phyloP scores from a whole-genome alignment of 2,113 vertebrate species.

The Menidia beryllina region DNA sequence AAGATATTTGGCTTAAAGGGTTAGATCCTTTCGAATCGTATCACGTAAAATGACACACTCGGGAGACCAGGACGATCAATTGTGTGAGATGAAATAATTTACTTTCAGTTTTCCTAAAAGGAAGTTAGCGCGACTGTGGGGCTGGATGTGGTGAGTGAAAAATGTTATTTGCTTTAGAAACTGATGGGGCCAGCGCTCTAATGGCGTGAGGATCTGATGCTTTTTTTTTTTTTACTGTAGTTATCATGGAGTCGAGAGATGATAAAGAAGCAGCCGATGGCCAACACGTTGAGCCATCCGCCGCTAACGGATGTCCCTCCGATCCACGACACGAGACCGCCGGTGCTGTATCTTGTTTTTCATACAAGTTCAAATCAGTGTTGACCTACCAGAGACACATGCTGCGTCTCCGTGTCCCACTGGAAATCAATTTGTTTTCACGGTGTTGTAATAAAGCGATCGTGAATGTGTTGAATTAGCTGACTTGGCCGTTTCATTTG shows the following conservation, averaged over 20 bases:
- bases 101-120: slow-evolving; percentile 77
- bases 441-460: background rate
- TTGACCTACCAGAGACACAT: background rate
- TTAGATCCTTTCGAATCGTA: slow-evolving; percentile 44
- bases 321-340: slow-evolving; percentile 42
- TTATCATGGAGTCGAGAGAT: slow-evolving; percentile 60
- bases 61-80: background rate
- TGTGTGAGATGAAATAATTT: slow-evolving; percentile 57
- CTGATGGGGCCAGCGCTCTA: background rate
- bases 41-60: background rate
- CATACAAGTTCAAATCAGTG: background rate
- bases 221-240: slow-evolving; percentile 38
- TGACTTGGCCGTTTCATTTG: slow-evolving; percentile 15
- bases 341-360: slow-evolving; percentile 37
- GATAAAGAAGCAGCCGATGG: slow-evolving; percentile 56
- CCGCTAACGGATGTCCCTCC: slow-evolving; percentile 6
- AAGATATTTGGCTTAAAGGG: background rate
- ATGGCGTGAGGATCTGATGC: accelerated
- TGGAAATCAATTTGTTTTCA: background rate
- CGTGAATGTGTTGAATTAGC: background rate
- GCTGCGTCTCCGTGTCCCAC: background rate
- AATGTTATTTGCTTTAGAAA: background rate
- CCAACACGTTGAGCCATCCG: slow-evolving; percentile 26
- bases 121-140: slow-evolving; percentile 55
- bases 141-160: slow-evolving; percentile 54